These are phyloP conservation scores for Hartigia nigra DNA, from an alignment of 2,888 invertebrate species.

Conservation along the genomic window DNA sequence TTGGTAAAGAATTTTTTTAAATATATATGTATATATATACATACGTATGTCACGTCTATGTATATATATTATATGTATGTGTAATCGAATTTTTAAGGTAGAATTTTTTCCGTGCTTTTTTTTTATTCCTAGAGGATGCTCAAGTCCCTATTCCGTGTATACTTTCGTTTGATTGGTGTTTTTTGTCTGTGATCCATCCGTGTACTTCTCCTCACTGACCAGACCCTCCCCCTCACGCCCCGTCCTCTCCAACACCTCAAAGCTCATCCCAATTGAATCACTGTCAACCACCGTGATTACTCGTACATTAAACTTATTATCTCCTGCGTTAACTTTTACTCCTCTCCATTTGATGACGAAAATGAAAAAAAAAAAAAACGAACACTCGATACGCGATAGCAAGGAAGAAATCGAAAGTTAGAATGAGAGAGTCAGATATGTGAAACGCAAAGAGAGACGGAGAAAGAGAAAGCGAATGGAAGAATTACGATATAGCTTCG, in stretches of 20 bases:
- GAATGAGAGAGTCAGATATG: background rate
- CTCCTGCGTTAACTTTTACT: background rate
- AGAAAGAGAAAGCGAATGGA: constrained; percentile 13
- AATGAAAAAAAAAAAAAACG: background rate
- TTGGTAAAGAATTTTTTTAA: constrained; percentile 35
- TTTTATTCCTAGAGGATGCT: constrained; percentile 41
- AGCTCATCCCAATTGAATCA: background rate
- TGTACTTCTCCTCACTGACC: background rate
- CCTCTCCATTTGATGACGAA: background rate
- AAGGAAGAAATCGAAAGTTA: background rate
- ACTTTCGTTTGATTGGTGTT: background rate
- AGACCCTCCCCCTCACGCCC: too few relatives aligned
- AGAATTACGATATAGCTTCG: background rate
- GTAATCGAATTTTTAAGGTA: constrained; percentile 38
- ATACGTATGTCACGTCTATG: constrained; percentile 34
- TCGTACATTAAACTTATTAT: background rate
- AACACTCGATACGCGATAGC: background rate
- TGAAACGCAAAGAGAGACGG: background rate
- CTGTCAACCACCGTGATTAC: background rate
- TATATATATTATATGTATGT: constrained; percentile 38
- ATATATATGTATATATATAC: constrained; percentile 34
- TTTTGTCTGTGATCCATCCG: background rate
- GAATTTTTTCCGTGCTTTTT: constrained; percentile 42
- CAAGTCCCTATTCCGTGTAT: constrained; percentile 12
- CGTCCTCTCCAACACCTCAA: background rate